Conservation (phyloP, 2,797 vertebrate species). For the Pogoniulus pusillus region DNA sequence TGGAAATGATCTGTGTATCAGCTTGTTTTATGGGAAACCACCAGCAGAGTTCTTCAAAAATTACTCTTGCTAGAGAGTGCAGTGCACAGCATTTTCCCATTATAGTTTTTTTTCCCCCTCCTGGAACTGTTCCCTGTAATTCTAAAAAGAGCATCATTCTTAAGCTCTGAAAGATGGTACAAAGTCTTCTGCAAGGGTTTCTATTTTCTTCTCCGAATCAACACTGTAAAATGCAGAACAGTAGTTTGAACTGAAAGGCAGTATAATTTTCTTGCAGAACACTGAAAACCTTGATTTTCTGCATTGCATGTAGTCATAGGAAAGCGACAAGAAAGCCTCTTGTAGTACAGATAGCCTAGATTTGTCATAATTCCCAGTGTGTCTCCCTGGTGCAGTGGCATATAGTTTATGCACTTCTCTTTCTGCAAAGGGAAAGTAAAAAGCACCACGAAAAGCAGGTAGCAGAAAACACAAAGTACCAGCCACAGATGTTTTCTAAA, state of each 20-base stretch:
- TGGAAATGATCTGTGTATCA: neutral
- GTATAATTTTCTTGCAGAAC: slow-evolving; percentile 11
- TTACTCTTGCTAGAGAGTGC: neutral
- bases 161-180: slow-evolving; percentile 1
- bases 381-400: neutral
- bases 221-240: neutral
- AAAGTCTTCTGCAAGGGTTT: neutral
- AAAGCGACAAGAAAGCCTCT: slow-evolving; percentile 44
- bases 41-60: neutral
- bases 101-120: neutral
- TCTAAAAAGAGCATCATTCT: slow-evolving; percentile 26
- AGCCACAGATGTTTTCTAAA: neutral
- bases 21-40: neutral
- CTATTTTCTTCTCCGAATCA: slow-evolving; percentile 31
- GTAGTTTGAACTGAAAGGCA: neutral
- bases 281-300: slow-evolving; percentile 36
- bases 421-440: neutral
- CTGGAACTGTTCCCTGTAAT: neutral
- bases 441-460: neutral
- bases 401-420: slow-evolving; percentile 34
- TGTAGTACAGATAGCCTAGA: slow-evolving; percentile 46
- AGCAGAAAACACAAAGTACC: neutral
- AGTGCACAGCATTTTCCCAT: neutral
- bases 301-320: neutral
- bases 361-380: slow-evolving; percentile 43